These are phyloP conservation scores for Camponotus vicinus DNA, from an alignment of 1,140 invertebrate genomes.

Conservation along the genomic window DNA sequence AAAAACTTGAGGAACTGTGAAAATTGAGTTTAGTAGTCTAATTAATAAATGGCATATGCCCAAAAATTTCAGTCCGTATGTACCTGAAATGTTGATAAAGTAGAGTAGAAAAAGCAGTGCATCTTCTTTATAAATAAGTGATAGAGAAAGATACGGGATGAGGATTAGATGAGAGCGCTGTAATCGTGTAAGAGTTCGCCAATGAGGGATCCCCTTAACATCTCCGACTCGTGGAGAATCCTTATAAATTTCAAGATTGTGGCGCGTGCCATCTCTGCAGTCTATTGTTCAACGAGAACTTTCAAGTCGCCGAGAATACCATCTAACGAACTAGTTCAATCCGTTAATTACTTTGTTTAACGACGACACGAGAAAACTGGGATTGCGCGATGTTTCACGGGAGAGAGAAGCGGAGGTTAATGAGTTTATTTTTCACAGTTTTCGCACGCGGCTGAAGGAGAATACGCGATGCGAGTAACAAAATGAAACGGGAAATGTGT, in stretches of 20 bases:
- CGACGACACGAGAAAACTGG: slow-evolving; percentile 9
- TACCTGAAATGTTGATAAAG: no score
- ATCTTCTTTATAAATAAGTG: no score
- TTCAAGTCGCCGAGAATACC: slow-evolving; percentile 16
- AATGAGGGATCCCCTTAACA: no score
- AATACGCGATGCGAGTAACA: neutral
- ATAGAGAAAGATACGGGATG: no score
- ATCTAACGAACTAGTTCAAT: slow-evolving; percentile 42
- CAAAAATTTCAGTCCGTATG: no score
- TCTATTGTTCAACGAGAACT: slow-evolving; percentile 39
- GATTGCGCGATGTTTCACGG: slow-evolving; percentile 22
- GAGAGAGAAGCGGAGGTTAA: slow-evolving; percentile 7
- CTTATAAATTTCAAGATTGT: slow-evolving; percentile 14
- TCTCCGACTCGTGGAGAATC: slow-evolving; percentile 9
- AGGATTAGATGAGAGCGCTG: no score
- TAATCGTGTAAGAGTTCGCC: no score
- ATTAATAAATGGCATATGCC: no score
- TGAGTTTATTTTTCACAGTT: slow-evolving; percentile 44
- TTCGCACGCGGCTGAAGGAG: neutral
- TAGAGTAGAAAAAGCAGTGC: no score
- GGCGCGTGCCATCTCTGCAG: neutral
- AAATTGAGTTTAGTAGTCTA: no score
- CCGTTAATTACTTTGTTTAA: slow-evolving; percentile 32
- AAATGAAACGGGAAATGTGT: neutral
- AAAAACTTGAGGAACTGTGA: no score